Evolutionary conservation across 2,113 vertebrate species (phyloP), one percentile per base, ranked within the genome.

Genomic region (Toxostoma redivivum): DNA sequence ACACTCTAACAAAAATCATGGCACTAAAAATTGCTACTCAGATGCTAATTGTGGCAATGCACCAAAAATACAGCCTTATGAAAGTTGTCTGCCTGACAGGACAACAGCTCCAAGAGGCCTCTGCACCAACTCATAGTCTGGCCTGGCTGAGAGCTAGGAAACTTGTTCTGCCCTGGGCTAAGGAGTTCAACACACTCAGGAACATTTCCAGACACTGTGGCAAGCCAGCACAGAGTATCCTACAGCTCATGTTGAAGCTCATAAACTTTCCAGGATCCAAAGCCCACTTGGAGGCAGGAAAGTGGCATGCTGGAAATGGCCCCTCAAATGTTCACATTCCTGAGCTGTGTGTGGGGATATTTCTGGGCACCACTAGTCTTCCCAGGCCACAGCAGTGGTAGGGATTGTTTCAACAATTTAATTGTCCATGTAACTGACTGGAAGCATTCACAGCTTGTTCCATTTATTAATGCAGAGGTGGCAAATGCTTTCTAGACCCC

Each of bases 121-220:
- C 38, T 64, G 66, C 61, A 15, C 37, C n/a, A 69, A 13, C 48
- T 53, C 0, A 0, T 2, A 3, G 33, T 76, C 54, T 48, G 53
- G 19, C 48, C 74, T 82, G 57, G 33, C 13, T 38, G 40, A 76
- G 37, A 80, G 38, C 33, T 79, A 47, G 48, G 71, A 85, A 85
- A 60, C 25, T 27, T 3, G 8, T 51, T 92, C 80, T 47, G 15
- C 71, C 44, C 24, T 37, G 35, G 50, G 50, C 37, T 53, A 23
- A 45, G 45, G 71, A 83, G 72, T 65, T 60, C 45, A 90, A 64
- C 48, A 54, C 30, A 27, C 23, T 31, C 27, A 60, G 50, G 48
- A 96, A 79, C 12, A 21, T 80, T 93, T 95, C 74, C 61, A 90
- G 66, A 60, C 2, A 0, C 47, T 67, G 67, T 27, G 58, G 22